Evolutionary conservation across 1,140 invertebrate species (phyloP).

Genomic region (Nautilus pompilius): DNA sequence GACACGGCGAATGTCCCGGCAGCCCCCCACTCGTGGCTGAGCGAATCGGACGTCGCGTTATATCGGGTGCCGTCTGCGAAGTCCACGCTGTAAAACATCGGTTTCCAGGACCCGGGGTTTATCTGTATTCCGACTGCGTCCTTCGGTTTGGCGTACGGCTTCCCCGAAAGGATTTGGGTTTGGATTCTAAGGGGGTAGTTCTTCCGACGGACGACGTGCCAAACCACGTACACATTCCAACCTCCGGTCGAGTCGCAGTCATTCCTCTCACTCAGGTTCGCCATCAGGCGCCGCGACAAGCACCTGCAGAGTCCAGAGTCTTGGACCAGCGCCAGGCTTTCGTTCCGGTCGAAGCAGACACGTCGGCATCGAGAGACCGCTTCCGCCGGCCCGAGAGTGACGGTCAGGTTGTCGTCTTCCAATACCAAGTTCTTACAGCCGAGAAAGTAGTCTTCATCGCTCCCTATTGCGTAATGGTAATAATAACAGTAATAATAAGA

Average conservation of each 20-base stretch:
- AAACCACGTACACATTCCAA: constrained; percentile 19
- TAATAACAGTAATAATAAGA: too few species aligned
- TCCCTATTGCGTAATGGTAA: too few species aligned
- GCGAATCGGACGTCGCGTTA: constrained; percentile 13
- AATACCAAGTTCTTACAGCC: too few species aligned
- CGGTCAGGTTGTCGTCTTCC: too few species aligned
- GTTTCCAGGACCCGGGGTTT: constrained; percentile 16
- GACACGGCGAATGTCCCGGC: constrained; percentile 33
- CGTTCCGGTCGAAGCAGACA: constrained; percentile 3
- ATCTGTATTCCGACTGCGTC: constrained; percentile 35
- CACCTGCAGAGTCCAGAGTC: constrained; percentile 11
- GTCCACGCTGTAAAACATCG: constrained; percentile 26
- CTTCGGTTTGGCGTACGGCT: constrained; percentile 31
- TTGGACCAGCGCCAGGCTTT: constrained; percentile 6
- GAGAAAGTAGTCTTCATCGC: too few species aligned
- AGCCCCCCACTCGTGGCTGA: constrained; percentile 33
- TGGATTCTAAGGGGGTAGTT: constrained; percentile 11
- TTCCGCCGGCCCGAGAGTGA: too few species aligned
- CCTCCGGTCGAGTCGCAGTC: constrained; percentile 1
- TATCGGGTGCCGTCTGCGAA: constrained; percentile 38
- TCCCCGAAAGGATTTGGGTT: constrained; percentile 13
- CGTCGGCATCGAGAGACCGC: constrained; percentile 8
- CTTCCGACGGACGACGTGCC: constrained; percentile 12
- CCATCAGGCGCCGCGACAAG: too few species aligned
- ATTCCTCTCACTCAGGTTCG: background rate